Percentiles rank a stretch among this genome's conserved stretches.
These are phyloP conservation scores for Pachycephus smyrnensis DNA, from an alignment of 2,888 invertebrate species.

Conservation along the genomic window DNA sequence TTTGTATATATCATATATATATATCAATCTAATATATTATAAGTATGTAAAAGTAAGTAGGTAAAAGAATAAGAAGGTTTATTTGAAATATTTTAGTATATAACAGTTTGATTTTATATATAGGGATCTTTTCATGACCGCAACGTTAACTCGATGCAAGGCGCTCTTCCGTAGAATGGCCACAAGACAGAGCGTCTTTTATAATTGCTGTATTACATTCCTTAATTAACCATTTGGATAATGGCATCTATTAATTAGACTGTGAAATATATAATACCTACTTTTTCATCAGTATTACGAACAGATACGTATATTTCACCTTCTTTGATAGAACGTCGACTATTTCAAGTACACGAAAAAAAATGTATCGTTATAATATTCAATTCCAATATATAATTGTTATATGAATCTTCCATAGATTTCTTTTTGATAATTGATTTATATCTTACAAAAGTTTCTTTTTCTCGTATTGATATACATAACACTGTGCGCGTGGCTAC, in stretches of 20 bases:
- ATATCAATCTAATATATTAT: background rate
- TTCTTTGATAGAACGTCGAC: background rate
- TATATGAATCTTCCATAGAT: background rate
- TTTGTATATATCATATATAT: no score
- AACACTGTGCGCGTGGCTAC: background rate
- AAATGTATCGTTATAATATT: background rate
- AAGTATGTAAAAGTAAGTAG: constrained; percentile 7
- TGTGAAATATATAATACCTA: constrained; percentile 48
- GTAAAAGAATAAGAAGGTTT: background rate
- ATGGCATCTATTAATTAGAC: constrained; percentile 61
- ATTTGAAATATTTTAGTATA: background rate
- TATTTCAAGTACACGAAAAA: background rate
- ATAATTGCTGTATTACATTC: constrained; percentile 59
- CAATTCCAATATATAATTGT: background rate
- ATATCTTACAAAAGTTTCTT: no score
- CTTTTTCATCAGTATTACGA: background rate
- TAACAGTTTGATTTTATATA: background rate
- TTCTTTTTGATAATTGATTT: background rate
- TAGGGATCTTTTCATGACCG: constrained; percentile 13
- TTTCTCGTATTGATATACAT: background rate
- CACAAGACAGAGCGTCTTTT: constrained; percentile 47
- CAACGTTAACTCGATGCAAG: constrained; percentile 24
- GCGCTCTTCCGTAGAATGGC: constrained; percentile 58
- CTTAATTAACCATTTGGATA: constrained; percentile 62
- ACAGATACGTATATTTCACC: background rate